Conservation (phyloP, 2,888 invertebrate species). For the Drepana falcataria region DNA sequence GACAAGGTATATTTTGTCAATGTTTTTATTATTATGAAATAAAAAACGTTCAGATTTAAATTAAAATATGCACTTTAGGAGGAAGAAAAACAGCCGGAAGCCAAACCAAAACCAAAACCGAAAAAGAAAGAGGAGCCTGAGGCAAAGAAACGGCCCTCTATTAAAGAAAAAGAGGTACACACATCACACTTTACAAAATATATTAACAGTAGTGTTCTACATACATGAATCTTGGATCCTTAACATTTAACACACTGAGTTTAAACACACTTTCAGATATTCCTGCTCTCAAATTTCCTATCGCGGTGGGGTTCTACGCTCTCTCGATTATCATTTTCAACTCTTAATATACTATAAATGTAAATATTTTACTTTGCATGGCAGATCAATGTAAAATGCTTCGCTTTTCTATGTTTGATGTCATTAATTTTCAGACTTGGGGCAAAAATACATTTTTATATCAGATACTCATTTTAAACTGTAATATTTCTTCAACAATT, state of each 20-base stretch:
- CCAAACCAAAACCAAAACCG: slow-evolving; percentile 63
- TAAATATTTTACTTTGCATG: slow-evolving; percentile 35
- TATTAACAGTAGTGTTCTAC: slow-evolving; percentile 20
- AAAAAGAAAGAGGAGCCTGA: slow-evolving; percentile 58
- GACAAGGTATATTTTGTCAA: slow-evolving; percentile 52
- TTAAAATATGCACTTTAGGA: slow-evolving; percentile 40
- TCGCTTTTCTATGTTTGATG: slow-evolving; percentile 35
- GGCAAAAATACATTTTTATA: neutral
- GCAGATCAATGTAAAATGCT: slow-evolving; percentile 34
- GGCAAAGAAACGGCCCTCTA: slow-evolving; percentile 64
- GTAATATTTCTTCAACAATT: no score
- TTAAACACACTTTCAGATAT: slow-evolving; percentile 13
- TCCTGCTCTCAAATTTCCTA: slow-evolving; percentile 29
- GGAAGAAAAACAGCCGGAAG: slow-evolving; percentile 66
- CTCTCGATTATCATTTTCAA: slow-evolving; percentile 13
- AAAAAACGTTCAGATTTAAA: neutral
- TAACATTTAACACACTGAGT: slow-evolving; percentile 23
- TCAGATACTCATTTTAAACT: no score
- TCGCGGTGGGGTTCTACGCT: slow-evolving; percentile 16
- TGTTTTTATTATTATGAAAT: neutral
- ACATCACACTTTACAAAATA: slow-evolving; percentile 19
- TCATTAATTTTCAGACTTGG: slow-evolving; percentile 10
- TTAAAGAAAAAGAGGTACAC: slow-evolving; percentile 71
- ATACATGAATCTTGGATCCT: slow-evolving; percentile 18
- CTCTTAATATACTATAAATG: slow-evolving; percentile 7